Base-by-base conservation (phyloP, 2,113 vertebrate genomes). In the Carettochelys insculpta region DNA sequence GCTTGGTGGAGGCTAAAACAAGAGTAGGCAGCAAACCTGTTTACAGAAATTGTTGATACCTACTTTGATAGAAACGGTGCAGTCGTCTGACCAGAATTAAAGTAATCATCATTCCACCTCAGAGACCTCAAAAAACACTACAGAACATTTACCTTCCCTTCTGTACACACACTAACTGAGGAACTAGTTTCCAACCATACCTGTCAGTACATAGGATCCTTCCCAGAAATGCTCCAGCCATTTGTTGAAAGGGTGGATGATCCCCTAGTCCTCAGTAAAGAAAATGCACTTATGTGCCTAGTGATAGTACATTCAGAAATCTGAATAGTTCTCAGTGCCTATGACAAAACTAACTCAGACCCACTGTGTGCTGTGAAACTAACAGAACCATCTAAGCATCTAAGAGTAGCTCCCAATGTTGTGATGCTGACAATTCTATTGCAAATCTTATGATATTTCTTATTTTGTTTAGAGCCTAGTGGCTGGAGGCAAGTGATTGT, bases 281-380 rank as follows among this genome's bases (percentile, higher is more conserved):
- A 43, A 65, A 86, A n/a, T 50, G 54, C 34, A 50, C n/a, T 29
- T 78, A 76, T 13, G 45, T 8, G 38, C 56, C 48, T 22, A 82
- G 80, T 6, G 61, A 38, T 68, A 34, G 58, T 13, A 54, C 19
- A 5, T 43, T 54, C 1, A 1, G 22, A 9, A 5, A 11, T 53
- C 19, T 5, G n/a, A 47, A 8, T 11, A 56, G 50, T 11, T 53
- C 1, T 20, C 9, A 47, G 1, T 2, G 5, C 6, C 5, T 45
- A 52, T 54, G 53, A 87, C 29, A 71, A 82, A 0, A 16, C 43
- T 47, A 48, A 6, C 51, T 71, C n/a, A 78, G 84, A 89, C 12
- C 6, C 71, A 27, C 84, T 52, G 22, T 48, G 41, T 4, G 5
- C n/a, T 7, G 25, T 82, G 6, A 76, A 47, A 4, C 41, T 82